Conservation (phyloP, 1,140 invertebrate species). For the Listronotus bonariensis region DNA sequence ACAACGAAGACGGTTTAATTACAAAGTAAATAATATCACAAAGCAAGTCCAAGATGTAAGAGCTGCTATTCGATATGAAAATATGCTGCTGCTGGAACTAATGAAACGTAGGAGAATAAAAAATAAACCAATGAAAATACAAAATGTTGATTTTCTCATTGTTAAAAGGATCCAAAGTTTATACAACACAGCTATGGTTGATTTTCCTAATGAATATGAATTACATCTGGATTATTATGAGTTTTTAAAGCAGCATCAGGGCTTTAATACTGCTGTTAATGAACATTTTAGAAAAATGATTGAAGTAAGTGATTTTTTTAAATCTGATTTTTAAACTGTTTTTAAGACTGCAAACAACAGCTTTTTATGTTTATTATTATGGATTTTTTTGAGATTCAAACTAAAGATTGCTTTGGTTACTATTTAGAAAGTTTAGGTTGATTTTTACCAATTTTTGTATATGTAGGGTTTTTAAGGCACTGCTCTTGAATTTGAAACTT, state of each 20-base stretch:
- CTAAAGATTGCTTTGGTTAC: too few relatives aligned
- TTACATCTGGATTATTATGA: conserved; percentile 42
- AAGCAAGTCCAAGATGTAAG: conserved; percentile 42
- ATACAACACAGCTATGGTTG: conserved; percentile 42
- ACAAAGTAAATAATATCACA: conserved; percentile 41
- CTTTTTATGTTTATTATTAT: too few relatives aligned
- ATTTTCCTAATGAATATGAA: conserved; percentile 40
- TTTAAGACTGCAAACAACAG: too few relatives aligned
- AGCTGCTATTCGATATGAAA: conserved; percentile 44
- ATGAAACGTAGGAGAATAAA: conserved; percentile 34
- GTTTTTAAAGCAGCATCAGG: conserved; percentile 40
- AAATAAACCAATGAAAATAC: conserved; percentile 37
- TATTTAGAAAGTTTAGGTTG: too few relatives aligned
- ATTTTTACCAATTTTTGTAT: too few relatives aligned
- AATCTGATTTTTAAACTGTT: too few relatives aligned
- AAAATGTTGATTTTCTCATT: conserved; percentile 42
- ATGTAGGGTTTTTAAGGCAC: too few relatives aligned
- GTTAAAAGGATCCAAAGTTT: conserved; percentile 40
- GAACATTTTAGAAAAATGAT: conserved; percentile 41
- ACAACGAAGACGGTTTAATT: conserved; percentile 40
- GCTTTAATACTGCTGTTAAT: conserved; percentile 32
- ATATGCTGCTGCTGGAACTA: conserved; percentile 38
- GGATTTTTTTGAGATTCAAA: too few relatives aligned
- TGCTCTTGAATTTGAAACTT: too few relatives aligned
- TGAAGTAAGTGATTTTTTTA: conserved; percentile 38